Evolutionary conservation across 2,113 vertebrate species (phyloP), one percentile per base, ranked within the genome.

Genomic region (Phyllostomus discolor): DNA sequence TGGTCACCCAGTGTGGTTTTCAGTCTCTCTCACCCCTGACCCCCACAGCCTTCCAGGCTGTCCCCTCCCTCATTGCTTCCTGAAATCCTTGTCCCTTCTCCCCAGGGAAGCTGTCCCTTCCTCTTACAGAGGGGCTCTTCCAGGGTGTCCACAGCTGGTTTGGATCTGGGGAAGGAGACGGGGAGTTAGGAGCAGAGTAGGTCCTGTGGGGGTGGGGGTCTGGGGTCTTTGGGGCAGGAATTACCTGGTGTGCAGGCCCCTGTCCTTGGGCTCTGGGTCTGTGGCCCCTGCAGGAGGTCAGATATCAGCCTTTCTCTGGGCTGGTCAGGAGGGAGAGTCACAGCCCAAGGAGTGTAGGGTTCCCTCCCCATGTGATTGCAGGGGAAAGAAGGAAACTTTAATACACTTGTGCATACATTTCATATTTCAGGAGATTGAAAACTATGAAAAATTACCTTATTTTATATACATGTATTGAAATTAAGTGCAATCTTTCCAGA

Each of bases 391-490:
- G 24, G 5, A 31, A 11, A 0, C 4, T n/a, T 41, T 15, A 7
- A 11, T 72, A 38, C 3, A 0, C 2, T 4, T 5, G 19, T 1
- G 1, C 33, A 4, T 43, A 24, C 9, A 6, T 10, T 38, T 54
- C 11, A 1, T 46, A 2, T 10, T 24, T 2, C 1, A 54, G 20
- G 17, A 17, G 17, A 26, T 0, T 8, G 38, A 38, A 7, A 2
- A 16, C 2, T 10, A 2, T 31, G 54, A 24, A 9, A 10, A 3
- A 7, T 14, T 0, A 10, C 31, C 22, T 46, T 48, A 14, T 2
- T 0, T 0, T 10, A 22, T 0, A 0, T 7, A 16, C 2, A 4
- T 3, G 15, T 0, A 0, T 64, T 31, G 5, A 38, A 11, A 22
- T 54, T 41, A 2, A 1, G 26, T 8, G 20, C 16, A 5, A 33